These are phyloP conservation scores for Semnornis frantzii DNA, from an alignment of 2,113 vertebrate genomes.

Conservation along the genomic window DNA sequence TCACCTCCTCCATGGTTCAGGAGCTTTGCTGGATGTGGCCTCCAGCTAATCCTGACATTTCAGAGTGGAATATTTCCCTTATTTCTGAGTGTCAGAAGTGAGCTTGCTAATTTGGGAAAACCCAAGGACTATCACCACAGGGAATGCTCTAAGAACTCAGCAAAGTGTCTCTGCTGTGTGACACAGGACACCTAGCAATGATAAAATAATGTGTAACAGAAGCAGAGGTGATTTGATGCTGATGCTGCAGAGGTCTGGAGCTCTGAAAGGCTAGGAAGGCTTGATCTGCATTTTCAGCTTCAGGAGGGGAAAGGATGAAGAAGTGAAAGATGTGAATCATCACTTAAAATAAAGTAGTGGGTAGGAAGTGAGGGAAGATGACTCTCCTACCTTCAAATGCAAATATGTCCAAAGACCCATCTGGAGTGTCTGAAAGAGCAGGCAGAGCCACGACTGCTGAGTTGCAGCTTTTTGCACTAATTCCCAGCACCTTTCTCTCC, in stretches of 20 bases:
- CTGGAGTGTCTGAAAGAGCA: not conserved
- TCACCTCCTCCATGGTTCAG: not conserved
- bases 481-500: not conserved
- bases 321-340: not conserved
- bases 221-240: not conserved
- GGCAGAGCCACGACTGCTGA: not conserved
- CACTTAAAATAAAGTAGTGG: not conserved
- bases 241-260: not conserved
- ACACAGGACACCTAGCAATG: not conserved
- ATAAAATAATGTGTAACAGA: not conserved
- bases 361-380: slow-evolving; percentile 1
- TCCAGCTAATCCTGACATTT: not conserved
- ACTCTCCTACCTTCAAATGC: not conserved
- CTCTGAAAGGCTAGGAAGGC: not conserved
- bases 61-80: not conserved
- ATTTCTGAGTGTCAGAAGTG: not conserved
- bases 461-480: not conserved
- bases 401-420: not conserved
- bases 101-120: not conserved
- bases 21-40: not conserved
- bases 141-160: not conserved
- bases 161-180: not conserved
- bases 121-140: not conserved
- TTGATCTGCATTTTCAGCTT: not conserved
- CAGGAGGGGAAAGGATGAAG: not conserved